A percentile compares a stretch with the other conserved stretches of the same genome.
phyloP scores from a whole-genome alignment of 2,888 invertebrate species.

The Coronaproctus castanopsis region DNA sequence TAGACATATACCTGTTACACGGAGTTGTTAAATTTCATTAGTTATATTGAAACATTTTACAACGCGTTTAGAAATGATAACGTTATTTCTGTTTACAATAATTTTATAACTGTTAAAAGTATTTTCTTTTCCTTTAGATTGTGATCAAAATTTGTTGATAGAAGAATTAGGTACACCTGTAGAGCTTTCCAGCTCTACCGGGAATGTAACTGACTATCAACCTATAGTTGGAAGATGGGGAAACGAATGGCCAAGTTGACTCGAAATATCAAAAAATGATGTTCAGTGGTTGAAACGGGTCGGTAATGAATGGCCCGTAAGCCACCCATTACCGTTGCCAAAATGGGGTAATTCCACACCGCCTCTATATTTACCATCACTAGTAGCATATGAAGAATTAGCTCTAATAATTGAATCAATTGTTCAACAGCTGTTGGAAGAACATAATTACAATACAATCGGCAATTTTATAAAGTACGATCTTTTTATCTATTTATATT shows the following conservation, averaged over 20 bases:
- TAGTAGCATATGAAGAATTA: constrained; percentile 54
- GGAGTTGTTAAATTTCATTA: too few relatives aligned
- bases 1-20: too few relatives aligned
- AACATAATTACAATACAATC: constrained; percentile 74
- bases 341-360: constrained; percentile 36
- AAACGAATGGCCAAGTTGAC: constrained; percentile 94
- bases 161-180: constrained; percentile 29
- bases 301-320: constrained; percentile 38
- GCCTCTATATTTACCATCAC: constrained; percentile 31
- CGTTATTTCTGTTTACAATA: too few relatives aligned
- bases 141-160: constrained; percentile 37
- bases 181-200: constrained; percentile 32
- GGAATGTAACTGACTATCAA: constrained; percentile 37
- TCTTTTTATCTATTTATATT: too few relatives aligned
- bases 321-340: constrained; percentile 53
- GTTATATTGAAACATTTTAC: too few relatives aligned
- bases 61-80: too few relatives aligned
- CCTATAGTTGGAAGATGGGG: constrained; percentile 79
- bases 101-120: too few relatives aligned
- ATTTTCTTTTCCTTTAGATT: constrained; percentile 42
- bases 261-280: constrained; percentile 34
- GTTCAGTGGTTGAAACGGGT: constrained; percentile 14
- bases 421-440: constrained; percentile 57
- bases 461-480: constrained; percentile 52
- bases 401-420: constrained; percentile 57